phyloP scores from a whole-genome alignment of 2,797 vertebrate genomes.

The Eurystomus glaucurus region DNA sequence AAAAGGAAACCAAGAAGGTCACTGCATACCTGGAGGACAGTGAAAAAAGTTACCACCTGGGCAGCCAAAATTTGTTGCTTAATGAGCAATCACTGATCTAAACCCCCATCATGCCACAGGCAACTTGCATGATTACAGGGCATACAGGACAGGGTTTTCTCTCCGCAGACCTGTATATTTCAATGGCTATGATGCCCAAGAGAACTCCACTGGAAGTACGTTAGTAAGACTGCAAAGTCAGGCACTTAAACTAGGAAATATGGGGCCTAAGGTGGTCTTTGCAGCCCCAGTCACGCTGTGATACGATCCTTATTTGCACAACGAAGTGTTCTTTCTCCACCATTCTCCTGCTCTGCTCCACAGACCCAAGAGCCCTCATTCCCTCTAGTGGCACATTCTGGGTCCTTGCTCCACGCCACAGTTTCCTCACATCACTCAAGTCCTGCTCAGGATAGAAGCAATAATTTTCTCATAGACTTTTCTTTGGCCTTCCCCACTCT shows the following conservation, averaged over 20 bases:
- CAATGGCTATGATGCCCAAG: neutral
- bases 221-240: conserved; percentile 24
- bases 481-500: conserved; percentile 43
- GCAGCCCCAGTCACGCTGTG: neutral
- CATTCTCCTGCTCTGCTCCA: neutral
- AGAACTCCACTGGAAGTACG: neutral
- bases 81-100: conserved; percentile 24
- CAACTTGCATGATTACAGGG: neutral
- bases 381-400: neutral
- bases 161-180: neutral
- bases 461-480: conserved; percentile 41
- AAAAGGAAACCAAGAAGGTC: conserved; percentile 22
- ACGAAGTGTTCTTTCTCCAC: neutral
- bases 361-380: neutral
- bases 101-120: neutral
- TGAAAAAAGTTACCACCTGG: neutral
- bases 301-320: neutral
- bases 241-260: conserved; percentile 33
- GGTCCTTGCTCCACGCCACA: neutral
- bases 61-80: conserved; percentile 2
- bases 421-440: neutral
- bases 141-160: neutral
- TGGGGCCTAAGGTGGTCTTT: neutral
- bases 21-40: neutral
- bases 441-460: neutral